phyloP scores from a whole-genome alignment of 2,888 invertebrate species.

The Myathropa florea region DNA sequence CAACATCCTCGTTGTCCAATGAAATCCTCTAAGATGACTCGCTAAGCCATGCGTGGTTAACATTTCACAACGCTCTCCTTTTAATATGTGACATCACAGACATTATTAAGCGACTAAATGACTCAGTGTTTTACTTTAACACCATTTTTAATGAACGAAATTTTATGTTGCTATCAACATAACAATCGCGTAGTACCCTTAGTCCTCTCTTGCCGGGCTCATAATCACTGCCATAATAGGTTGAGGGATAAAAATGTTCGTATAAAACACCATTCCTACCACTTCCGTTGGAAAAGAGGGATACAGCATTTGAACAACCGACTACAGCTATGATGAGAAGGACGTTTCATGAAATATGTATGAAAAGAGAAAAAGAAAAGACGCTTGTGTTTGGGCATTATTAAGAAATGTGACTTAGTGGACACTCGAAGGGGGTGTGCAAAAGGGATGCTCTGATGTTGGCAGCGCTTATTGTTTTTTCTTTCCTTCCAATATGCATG shows the following conservation, averaged over 20 bases:
- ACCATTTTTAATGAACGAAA: conserved; percentile 58
- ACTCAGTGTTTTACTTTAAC: conserved; percentile 53
- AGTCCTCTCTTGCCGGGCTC: conserved; percentile 22
- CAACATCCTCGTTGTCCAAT: neutral
- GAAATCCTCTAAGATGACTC: neutral
- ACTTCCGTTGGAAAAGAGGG: neutral
- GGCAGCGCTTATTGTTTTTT: conserved; percentile 20
- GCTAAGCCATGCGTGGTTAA: conserved; percentile 4
- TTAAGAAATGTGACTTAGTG: conserved; percentile 29
- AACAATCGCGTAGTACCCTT: conserved; percentile 48
- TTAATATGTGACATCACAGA: conserved; percentile 41
- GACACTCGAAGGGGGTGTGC: conserved; percentile 24
- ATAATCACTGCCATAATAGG: conserved; percentile 45
- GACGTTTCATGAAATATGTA: conserved; percentile 42
- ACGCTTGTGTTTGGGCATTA: conserved; percentile 17
- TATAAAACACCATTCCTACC: neutral
- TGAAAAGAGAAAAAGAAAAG: conserved; percentile 18
- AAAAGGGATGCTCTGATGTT: neutral
- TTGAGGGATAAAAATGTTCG: conserved; percentile 28
- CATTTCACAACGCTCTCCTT: conserved; percentile 22
- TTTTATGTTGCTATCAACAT: conserved; percentile 69
- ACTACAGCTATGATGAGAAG: neutral
- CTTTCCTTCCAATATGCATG: conserved; percentile 30
- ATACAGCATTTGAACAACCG: neutral
- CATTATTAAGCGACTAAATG: conserved; percentile 53